phyloP scores from a whole-genome alignment of 2,113 vertebrate species.

The Grammomys dolichurus region DNA sequence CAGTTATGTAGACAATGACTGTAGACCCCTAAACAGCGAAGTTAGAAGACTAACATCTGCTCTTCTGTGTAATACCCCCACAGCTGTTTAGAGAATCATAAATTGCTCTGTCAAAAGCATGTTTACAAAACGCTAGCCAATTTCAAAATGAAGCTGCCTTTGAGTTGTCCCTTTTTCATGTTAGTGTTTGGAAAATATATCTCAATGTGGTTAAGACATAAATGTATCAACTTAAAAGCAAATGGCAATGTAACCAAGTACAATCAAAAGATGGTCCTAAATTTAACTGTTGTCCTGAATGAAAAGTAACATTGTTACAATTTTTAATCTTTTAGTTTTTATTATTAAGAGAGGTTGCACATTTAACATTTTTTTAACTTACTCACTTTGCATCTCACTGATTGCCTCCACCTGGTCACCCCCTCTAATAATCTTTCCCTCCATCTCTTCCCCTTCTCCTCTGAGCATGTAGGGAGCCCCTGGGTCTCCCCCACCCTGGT shows the following conservation, averaged over 20 bases:
- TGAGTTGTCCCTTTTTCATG: slow-evolving; percentile 72
- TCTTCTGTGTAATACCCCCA: slow-evolving; percentile 69
- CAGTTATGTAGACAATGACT: slow-evolving; percentile 15
- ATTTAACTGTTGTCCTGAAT: slow-evolving; percentile 6
- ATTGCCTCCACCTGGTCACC: too few species aligned
- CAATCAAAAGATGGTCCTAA: slow-evolving; percentile 43
- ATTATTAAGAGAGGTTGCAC: neutral
- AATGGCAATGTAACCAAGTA: slow-evolving; percentile 64
- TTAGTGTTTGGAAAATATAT: slow-evolving; percentile 78
- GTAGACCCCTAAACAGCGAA: slow-evolving; percentile 33
- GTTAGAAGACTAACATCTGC: slow-evolving; percentile 71
- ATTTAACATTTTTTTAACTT: too few species aligned
- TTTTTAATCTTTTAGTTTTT: slow-evolving; percentile 58
- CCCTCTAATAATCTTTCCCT: too few species aligned
- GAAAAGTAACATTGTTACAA: neutral
- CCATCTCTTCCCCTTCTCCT: too few species aligned
- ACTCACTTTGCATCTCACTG: too few species aligned
- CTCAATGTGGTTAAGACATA: slow-evolving; percentile 71
- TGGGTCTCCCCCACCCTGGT: too few species aligned
- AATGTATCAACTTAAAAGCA: slow-evolving; percentile 76
- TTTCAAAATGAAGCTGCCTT: slow-evolving; percentile 80
- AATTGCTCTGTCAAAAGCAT: slow-evolving; percentile 72
- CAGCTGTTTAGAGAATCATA: slow-evolving; percentile 77
- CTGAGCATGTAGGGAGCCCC: too few species aligned
- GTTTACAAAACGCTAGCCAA: slow-evolving; percentile 77